These are phyloP conservation scores for Apamea crenata DNA, from an alignment of 2,888 invertebrate species.

Conservation along the genomic window DNA sequence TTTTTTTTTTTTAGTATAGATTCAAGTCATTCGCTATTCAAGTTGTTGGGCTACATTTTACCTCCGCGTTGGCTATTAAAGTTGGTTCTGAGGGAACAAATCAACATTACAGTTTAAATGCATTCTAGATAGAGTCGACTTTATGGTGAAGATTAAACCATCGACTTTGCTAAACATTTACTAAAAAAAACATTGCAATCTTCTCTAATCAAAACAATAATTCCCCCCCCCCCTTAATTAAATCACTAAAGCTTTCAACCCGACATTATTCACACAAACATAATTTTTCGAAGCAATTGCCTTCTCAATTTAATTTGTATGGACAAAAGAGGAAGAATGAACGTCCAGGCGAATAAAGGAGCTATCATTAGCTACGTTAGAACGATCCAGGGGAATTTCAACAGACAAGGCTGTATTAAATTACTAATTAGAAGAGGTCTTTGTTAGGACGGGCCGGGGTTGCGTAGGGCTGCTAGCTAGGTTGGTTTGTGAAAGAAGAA, in stretches of 20 bases:
- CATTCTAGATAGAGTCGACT: background rate
- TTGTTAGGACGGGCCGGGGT: constrained; percentile 31
- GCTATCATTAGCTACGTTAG: constrained; percentile 53
- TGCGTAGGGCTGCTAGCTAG: constrained; percentile 30
- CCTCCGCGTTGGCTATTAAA: no score
- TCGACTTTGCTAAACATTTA: background rate
- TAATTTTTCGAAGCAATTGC: constrained; percentile 42
- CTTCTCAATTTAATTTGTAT: constrained; percentile 56
- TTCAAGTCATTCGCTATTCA: background rate
- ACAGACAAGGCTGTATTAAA: constrained; percentile 59
- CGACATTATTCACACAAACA: constrained; percentile 37
- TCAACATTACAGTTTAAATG: background rate
- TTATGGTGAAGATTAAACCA: no score
- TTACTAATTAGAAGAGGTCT: constrained; percentile 61
- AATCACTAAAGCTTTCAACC: constrained; percentile 1
- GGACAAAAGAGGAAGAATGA: constrained; percentile 58
- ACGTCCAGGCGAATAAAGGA: constrained; percentile 44
- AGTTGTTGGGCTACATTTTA: no score
- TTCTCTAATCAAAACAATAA: background rate
- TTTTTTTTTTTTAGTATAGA: background rate
- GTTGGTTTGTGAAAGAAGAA: background rate
- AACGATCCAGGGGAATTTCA: constrained; percentile 44
- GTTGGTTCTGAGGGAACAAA: no score
- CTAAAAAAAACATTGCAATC: no score
- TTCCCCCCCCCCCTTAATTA: constrained; percentile 12